These are phyloP conservation scores for Himalopsyche kuldschensis DNA, from an alignment of 2,888 invertebrate species.

Conservation along the genomic window DNA sequence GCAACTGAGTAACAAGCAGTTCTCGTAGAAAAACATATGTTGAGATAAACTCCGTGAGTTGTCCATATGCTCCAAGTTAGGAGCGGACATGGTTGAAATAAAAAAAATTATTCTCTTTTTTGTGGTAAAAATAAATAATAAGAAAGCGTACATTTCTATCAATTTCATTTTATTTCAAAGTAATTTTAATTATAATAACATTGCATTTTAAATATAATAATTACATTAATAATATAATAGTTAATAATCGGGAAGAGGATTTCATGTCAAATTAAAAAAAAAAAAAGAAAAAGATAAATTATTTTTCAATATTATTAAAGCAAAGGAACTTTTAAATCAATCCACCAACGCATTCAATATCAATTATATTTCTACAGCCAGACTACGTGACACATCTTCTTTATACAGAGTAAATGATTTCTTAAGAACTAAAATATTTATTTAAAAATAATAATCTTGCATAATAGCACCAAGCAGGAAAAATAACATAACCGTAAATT, in stretches of 20 bases:
- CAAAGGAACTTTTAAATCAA: slow-evolving; percentile 30
- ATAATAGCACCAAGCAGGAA: slow-evolving; percentile 37
- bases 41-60: too few species aligned
- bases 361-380: neutral
- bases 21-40: too few species aligned
- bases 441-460: slow-evolving; percentile 20
- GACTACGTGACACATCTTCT: neutral
- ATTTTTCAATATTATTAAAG: neutral
- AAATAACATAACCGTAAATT: neutral
- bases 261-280: neutral
- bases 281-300: neutral
- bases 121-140: slow-evolving; percentile 7
- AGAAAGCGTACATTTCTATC: neutral
- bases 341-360: neutral
- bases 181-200: neutral
- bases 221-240: slow-evolving; percentile 4
- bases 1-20: too few species aligned
- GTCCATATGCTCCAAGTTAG: too few species aligned
- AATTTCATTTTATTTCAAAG: neutral
- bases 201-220: neutral
- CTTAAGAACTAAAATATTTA: slow-evolving; percentile 17
- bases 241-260: neutral
- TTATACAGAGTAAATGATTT: slow-evolving; percentile 15
- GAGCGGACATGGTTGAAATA: too few species aligned
- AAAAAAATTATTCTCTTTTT: too few species aligned